Percentiles rank a stretch among this genome's conserved stretches.
These are phyloP conservation scores for Pammene aurita DNA, from an alignment of 2,888 invertebrate genomes.

Conservation along the genomic window DNA sequence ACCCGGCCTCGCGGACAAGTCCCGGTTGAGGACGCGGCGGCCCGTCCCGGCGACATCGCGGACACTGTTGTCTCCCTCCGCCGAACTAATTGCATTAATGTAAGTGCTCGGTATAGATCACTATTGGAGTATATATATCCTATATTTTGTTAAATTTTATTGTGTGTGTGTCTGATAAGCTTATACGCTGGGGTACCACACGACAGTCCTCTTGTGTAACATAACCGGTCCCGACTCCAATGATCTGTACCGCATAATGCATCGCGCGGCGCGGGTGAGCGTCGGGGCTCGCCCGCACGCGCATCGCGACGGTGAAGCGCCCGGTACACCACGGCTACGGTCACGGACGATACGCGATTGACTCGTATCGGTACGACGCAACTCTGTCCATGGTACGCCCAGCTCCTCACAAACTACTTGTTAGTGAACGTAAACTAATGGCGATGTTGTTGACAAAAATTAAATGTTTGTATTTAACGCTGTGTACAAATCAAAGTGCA, in stretches of 20 bases:
- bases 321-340: conserved; percentile 26
- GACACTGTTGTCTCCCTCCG: conserved; percentile 77
- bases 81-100: conserved; percentile 66
- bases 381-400: conserved; percentile 59
- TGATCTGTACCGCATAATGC: conserved; percentile 22
- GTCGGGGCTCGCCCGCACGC: not conserved
- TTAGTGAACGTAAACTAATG: conserved; percentile 61
- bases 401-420: conserved; percentile 62
- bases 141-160: conserved; percentile 83
- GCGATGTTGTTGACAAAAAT: conserved; percentile 72
- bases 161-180: conserved; percentile 74
- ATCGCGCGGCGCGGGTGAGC: conserved; percentile 11
- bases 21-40: conserved; percentile 49
- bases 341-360: conserved; percentile 31
- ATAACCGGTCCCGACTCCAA: conserved; percentile 24
- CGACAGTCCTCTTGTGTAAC: conserved; percentile 49
- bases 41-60: conserved; percentile 52
- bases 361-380: conserved; percentile 44
- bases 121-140: conserved; percentile 74
- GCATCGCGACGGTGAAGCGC: conserved; percentile 7
- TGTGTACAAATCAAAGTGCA: conserved; percentile 83
- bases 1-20: conserved; percentile 60
- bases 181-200: conserved; percentile 68
- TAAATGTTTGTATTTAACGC: conserved; percentile 78
- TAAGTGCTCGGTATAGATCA: conserved; percentile 76